Conservation (phyloP, 2,113 vertebrate genomes). For the Ginglymostoma cirratum region DNA sequence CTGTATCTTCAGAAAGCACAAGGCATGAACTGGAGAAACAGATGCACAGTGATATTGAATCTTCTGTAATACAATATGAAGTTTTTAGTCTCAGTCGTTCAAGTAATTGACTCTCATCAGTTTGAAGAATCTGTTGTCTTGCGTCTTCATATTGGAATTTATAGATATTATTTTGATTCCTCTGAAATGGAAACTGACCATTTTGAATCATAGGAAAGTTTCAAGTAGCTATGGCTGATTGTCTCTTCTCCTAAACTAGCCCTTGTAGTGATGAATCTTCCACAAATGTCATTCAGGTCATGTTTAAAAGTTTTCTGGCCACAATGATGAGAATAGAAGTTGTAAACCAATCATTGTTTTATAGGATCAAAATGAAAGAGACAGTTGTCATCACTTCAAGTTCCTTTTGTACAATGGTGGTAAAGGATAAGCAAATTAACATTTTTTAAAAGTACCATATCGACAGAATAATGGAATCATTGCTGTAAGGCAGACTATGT, state of each 20-base stretch:
- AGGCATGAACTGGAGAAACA: neutral
- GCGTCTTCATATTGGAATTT: neutral
- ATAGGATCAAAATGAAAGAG: neutral
- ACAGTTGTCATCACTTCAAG: neutral
- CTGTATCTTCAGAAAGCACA: neutral
- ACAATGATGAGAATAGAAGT: neutral
- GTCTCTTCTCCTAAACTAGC: neutral
- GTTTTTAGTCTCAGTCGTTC: neutral
- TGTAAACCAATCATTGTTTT: neutral
- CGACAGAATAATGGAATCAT: neutral
- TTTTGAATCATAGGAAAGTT: neutral
- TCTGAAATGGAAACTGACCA: neutral
- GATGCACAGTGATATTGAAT: neutral
- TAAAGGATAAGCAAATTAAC: neutral
- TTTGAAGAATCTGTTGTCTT: neutral
- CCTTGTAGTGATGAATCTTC: neutral
- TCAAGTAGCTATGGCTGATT: neutral
- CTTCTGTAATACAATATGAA: neutral
- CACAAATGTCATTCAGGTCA: neutral
- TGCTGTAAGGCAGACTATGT: neutral
- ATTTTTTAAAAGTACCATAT: neutral
- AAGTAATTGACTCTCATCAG: neutral
- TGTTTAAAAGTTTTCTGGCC: neutral
- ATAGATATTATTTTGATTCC: neutral
- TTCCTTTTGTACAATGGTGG: neutral